Evolutionary conservation across 1,140 invertebrate species (phyloP), one percentile per base, ranked within the genome.

Genomic region (Drosophila hydei): DNA sequence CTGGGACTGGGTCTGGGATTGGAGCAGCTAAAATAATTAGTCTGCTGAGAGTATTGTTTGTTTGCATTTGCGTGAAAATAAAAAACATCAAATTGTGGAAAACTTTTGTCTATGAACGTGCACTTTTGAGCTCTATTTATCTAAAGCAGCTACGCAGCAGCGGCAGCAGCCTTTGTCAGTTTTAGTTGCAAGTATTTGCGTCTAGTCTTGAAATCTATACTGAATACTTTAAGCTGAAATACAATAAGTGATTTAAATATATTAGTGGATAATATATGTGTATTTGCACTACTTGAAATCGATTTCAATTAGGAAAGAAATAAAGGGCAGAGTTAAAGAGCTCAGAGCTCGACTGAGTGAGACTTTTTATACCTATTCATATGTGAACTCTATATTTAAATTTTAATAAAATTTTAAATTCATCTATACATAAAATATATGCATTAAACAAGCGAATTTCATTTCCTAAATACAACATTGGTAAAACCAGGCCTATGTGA

Each of bases 1-100:
- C 33, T 42, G 62, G 48, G 27, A 21, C 16, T 51, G 56, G 19
- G 25, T 40, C 14, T 69, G 58, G 25, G 19, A 59, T 12, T 63
- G 48, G 56, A 55, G 27, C 62, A 71, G 79, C 79, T 85, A 85
- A 85, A 87, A 85, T 85, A 85, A 85, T 85, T 85, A 85, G 81
- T 85, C 81, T 85, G 75, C 75, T 61, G 81, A 87, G 81, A 87
- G 81, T 71, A 85, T 85, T 85, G 81, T 85, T 85, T 85, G 81
- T 85, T 85, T 85, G 80, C 80, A 74, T 71, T 84, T 79, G 80
- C 81, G 64, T 74, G 60, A 47, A 43, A 63, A 69, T 43, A 56
- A 16, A 63, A 47, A 16, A 61, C 33, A 42, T 43, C 16, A 38
- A 40, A 48, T 36, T 54, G 16, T 21, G 5, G 23, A 69, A 71